Evolutionary conservation across 2,888 invertebrate species (phyloP).

Genomic region (Drosophila flavopinicola): DNA sequence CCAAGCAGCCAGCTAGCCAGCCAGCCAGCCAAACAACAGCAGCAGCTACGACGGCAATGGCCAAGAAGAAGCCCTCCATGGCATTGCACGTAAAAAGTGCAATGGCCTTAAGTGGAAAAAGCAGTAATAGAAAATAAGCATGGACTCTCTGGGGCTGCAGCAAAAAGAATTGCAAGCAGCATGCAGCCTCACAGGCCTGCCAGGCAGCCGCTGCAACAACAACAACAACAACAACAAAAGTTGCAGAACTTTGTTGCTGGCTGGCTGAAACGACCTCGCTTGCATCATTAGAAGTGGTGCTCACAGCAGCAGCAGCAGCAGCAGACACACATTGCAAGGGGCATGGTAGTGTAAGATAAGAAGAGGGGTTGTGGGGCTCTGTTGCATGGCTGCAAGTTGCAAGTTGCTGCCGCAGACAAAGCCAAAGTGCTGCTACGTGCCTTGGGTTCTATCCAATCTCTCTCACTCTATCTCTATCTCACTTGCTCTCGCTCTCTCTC

Average conservation of each 20-base stretch:
- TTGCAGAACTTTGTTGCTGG: conserved; percentile 60
- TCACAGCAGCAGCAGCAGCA: conserved; percentile 40
- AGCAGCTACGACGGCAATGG: conserved; percentile 66
- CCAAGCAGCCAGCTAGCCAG: conserved; percentile 14
- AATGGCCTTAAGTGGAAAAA: conserved; percentile 80
- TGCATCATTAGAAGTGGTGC: conserved; percentile 80
- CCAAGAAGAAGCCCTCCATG: conserved; percentile 72
- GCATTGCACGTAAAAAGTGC: conserved; percentile 80
- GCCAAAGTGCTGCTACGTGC: conserved; percentile 80
- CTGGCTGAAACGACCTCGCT: conserved; percentile 73
- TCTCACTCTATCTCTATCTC: conserved; percentile 2
- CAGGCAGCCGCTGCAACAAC: conserved; percentile 43
- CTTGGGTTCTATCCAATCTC: conserved; percentile 52
- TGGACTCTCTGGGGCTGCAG: conserved; percentile 63
- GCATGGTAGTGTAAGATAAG: neutral
- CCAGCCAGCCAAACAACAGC: conserved; percentile 34
- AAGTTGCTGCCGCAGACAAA: conserved; percentile 66
- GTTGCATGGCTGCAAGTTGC: conserved; percentile 39
- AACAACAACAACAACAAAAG: conserved; percentile 44
- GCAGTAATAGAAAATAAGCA: conserved; percentile 81
- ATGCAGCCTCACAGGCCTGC: conserved; percentile 36
- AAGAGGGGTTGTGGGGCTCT: conserved; percentile 10
- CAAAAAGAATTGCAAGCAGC: conserved; percentile 70
- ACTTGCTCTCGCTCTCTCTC: conserved; percentile 1
- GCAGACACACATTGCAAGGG: conserved; percentile 45